Percentiles rank a stretch among this genome's conserved stretches.
These are phyloP conservation scores for Lucilia sericata DNA, from an alignment of 1,140 invertebrate genomes.

Conservation along the genomic window DNA sequence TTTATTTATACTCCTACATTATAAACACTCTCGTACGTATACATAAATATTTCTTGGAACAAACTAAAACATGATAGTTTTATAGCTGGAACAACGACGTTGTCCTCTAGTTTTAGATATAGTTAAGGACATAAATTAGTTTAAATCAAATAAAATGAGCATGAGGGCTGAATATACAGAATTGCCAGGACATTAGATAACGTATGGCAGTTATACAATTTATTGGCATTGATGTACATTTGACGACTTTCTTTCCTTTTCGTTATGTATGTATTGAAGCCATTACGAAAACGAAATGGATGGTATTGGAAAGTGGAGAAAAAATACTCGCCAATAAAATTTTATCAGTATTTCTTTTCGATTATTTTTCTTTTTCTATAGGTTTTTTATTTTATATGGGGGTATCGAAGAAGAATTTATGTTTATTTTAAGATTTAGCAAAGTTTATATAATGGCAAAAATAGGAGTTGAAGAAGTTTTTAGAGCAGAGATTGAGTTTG, in stretches of 20 bases:
- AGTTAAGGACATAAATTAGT: conserved; percentile 49
- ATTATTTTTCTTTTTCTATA: neutral
- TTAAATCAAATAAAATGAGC: conserved; percentile 53
- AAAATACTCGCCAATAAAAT: neutral
- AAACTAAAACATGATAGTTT: conserved; percentile 38
- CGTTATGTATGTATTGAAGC: neutral
- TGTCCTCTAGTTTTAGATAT: conserved; percentile 1
- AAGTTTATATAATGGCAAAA: neutral
- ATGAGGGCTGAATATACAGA: conserved; percentile 45
- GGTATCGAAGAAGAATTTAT: neutral
- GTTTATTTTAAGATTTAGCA: neutral
- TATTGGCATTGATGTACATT: conserved; percentile 52
- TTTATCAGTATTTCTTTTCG: neutral
- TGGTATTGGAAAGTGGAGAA: neutral
- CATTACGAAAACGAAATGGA: neutral
- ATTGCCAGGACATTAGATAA: conserved; percentile 53
- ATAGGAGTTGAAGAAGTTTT: conserved; percentile 18
- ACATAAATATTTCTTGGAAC: neutral
- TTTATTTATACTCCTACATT: neutral
- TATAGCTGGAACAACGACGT: neutral
- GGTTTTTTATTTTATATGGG: neutral
- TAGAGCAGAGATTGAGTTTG: neutral
- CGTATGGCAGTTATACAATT: conserved; percentile 46
- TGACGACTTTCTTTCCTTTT: conserved; percentile 40
- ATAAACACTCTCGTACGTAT: neutral